Percentiles rank a stretch among this genome's conserved stretches.
phyloP scores from a whole-genome alignment of 2,888 invertebrate species.

The Zaprionus obscuricornis region DNA sequence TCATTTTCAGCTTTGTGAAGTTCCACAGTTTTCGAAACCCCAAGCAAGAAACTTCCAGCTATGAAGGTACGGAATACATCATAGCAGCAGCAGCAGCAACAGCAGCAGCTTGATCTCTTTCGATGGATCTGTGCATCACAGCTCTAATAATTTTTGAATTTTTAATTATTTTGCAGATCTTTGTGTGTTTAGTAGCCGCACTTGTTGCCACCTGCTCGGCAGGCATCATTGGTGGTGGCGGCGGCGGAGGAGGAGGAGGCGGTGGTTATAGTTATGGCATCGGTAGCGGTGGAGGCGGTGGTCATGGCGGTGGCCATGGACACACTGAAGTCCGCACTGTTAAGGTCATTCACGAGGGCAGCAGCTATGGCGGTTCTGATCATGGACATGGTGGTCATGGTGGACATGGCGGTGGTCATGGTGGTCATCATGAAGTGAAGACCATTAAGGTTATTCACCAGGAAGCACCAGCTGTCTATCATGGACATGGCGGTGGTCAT shows the following conservation, averaged over 20 bases:
- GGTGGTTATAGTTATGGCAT: constrained; percentile 67
- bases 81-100: neutral
- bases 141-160: neutral
- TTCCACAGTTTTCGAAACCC: constrained; percentile 60
- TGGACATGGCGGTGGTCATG: constrained; percentile 32
- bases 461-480: constrained; percentile 16
- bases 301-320: constrained; percentile 29
- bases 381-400: constrained; percentile 16
- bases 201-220: constrained; percentile 65
- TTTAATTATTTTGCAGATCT: constrained; percentile 42
- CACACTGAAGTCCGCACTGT: constrained; percentile 56
- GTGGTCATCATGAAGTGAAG: constrained; percentile 27
- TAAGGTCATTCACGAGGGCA: constrained; percentile 57
- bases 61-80: constrained; percentile 55
- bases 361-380: constrained; percentile 19
- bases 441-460: constrained; percentile 35
- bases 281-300: constrained; percentile 39
- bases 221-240: constrained; percentile 57
- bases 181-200: constrained; percentile 66
- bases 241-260: constrained; percentile 55
- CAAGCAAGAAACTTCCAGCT: constrained; percentile 75
- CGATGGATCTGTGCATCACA: too few relatives aligned
- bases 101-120: neutral
- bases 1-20: constrained; percentile 64
- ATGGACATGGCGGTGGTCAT: constrained; percentile 20